Conservation (phyloP, 2,888 invertebrate genomes). For the Geophilus truncorum region DNA sequence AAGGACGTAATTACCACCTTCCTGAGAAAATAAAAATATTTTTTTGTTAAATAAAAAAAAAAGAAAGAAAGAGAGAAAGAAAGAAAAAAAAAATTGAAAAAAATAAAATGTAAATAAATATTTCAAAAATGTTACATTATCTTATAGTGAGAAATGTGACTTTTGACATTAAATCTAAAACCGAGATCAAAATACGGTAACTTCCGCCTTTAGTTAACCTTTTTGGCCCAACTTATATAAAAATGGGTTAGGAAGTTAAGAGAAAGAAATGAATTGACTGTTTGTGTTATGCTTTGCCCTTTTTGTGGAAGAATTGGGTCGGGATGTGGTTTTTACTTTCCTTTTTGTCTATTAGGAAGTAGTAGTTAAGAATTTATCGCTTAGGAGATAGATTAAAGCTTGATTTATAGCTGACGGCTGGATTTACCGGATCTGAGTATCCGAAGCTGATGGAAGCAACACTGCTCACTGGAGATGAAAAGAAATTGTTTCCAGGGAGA, state of each 20-base stretch:
- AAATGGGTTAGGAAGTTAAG: not conserved
- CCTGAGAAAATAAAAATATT: not conserved
- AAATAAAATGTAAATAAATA: no score
- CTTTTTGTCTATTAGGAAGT: not conserved
- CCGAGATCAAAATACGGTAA: not conserved
- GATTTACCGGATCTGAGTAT: constrained; percentile 26
- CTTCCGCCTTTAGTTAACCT: not conserved
- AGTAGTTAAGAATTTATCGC: not conserved
- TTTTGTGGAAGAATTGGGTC: not conserved
- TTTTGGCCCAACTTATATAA: not conserved
- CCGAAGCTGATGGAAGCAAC: constrained; percentile 12
- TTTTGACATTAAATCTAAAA: no score
- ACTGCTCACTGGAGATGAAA: constrained; percentile 31
- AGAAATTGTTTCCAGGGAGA: constrained; percentile 5
- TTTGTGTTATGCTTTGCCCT: not conserved
- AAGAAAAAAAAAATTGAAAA: not conserved
- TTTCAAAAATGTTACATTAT: no score
- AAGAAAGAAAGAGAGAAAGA: no score
- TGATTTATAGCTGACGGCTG: not conserved
- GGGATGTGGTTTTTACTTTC: not conserved
- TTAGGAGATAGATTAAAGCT: no score
- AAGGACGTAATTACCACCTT: constrained; percentile 11
- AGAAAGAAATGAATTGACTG: not conserved
- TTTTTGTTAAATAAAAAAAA: no score
- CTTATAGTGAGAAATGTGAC: no score